Percentiles rank a stretch among this genome's conserved stretches.
phyloP scores from a whole-genome alignment of 1,140 invertebrate genomes.

The Rhynchophorus ferrugineus region DNA sequence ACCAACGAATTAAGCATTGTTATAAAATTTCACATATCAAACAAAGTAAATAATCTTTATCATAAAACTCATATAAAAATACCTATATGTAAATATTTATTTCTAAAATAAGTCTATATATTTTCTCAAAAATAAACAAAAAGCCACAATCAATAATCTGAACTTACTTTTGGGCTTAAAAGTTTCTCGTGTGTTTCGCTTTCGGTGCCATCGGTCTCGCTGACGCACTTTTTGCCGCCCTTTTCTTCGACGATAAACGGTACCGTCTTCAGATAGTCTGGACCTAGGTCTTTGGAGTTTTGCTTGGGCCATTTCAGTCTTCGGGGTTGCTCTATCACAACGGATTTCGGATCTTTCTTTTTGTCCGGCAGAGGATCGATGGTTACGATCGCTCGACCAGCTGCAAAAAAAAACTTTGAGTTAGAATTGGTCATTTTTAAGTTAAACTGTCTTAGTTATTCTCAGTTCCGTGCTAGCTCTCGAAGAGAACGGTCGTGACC shows the following conservation, averaged over 20 bases:
- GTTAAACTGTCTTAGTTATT: too few relatives aligned
- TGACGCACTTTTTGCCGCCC: slow-evolving; percentile 1
- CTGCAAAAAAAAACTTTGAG: slow-evolving; percentile 1
- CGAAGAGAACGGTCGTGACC: too few relatives aligned
- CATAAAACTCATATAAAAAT: too few relatives aligned
- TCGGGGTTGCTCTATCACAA: slow-evolving; percentile 27
- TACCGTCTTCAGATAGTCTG: slow-evolving; percentile 9
- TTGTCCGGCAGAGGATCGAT: slow-evolving; percentile 32
- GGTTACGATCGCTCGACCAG: slow-evolving; percentile 34
- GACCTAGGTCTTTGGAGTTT: slow-evolving; percentile 18
- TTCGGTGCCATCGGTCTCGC: slow-evolving; percentile 14
- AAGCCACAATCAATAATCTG: neutral
- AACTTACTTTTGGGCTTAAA: slow-evolving; percentile 22
- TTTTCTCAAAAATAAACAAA: too few relatives aligned
- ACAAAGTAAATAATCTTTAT: too few relatives aligned
- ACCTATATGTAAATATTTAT: too few relatives aligned
- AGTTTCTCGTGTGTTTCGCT: slow-evolving; percentile 18
- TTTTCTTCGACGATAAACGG: slow-evolving; percentile 11
- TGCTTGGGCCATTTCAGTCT: slow-evolving; percentile 21
- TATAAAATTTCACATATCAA: too few relatives aligned
- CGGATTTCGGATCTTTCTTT: slow-evolving; percentile 9
- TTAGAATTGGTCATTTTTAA: too few relatives aligned
- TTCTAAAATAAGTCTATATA: too few relatives aligned
- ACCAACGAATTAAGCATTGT: too few relatives aligned
- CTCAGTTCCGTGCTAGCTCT: too few relatives aligned